phyloP scores from a whole-genome alignment of 2,888 invertebrate species.

The Xestia c-nigrum region DNA sequence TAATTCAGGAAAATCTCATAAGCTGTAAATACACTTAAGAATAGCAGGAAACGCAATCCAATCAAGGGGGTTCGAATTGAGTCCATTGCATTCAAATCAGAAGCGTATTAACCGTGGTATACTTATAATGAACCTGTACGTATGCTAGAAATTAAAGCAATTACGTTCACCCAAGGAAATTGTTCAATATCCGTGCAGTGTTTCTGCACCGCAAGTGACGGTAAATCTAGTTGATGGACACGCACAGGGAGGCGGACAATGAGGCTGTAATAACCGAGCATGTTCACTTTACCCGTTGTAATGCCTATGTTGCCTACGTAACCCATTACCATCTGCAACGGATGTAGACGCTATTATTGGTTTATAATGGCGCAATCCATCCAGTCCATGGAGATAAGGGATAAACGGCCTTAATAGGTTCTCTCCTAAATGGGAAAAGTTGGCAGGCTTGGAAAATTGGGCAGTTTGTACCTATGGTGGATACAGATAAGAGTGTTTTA shows the following conservation, averaged over 20 bases:
- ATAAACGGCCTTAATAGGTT: constrained; percentile 65
- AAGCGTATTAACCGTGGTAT: constrained; percentile 26
- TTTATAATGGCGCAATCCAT: constrained; percentile 68
- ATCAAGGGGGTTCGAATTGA: constrained; percentile 47
- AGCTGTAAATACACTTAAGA: constrained; percentile 31
- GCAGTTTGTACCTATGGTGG: constrained; percentile 41
- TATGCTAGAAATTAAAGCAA: constrained; percentile 73
- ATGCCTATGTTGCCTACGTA: constrained; percentile 35
- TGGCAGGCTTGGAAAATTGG: constrained; percentile 43
- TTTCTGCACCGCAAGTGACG: constrained; percentile 61
- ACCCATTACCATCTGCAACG: constrained; percentile 61
- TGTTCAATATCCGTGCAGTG: constrained; percentile 79
- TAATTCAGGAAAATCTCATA: constrained; percentile 29
- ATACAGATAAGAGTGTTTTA: constrained; percentile 36
- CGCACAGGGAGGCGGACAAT: constrained; percentile 59
- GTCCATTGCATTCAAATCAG: constrained; percentile 45
- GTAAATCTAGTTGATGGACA: constrained; percentile 68
- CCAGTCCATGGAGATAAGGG: constrained; percentile 58
- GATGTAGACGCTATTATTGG: constrained; percentile 66
- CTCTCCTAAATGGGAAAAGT: constrained; percentile 56
- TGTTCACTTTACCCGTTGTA: constrained; percentile 22
- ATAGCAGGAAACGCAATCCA: constrained; percentile 53
- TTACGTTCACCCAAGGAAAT: constrained; percentile 77
- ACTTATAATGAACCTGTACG: constrained; percentile 48
- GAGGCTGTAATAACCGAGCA: constrained; percentile 61